A percentile compares a stretch with the other conserved stretches of the same genome.
Evolutionary conservation across 2,797 vertebrate genomes (phyloP).

Genomic region (Enteromius argenteus): DNA sequence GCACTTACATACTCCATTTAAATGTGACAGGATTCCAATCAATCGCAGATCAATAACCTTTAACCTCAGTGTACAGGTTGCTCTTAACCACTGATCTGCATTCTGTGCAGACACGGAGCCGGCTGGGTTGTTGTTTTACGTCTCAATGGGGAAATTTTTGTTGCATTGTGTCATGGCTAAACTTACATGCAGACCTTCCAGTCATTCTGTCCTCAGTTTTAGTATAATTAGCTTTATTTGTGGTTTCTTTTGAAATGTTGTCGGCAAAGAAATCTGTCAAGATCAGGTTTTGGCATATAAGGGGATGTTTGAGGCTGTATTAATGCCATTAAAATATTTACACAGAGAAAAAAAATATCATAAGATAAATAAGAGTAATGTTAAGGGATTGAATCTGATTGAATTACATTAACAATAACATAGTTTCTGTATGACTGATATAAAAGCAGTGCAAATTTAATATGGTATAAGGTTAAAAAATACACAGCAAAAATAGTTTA

Average conservation of each 20-base stretch:
- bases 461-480: background rate
- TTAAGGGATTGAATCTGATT: background rate
- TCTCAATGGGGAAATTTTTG: constrained; percentile 45
- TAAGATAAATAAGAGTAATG: background rate
- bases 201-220: constrained; percentile 34
- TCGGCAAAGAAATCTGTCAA: background rate
- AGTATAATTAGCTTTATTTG: constrained; percentile 50
- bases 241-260: constrained; percentile 50
- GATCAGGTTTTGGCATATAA: constrained; percentile 13
- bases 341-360: background rate
- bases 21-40: constrained; percentile 43
- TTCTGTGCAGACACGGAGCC: constrained; percentile 17
- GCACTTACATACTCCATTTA: constrained; percentile 51
- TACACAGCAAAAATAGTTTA: background rate
- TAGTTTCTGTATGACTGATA: background rate
- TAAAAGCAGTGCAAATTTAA: background rate
- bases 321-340: background rate
- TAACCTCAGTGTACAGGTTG: constrained; percentile 24
- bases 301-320: background rate
- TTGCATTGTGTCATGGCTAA: constrained; percentile 46
- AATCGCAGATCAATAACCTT: constrained; percentile 52
- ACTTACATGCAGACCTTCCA: constrained; percentile 30
- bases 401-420: background rate
- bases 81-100: constrained; percentile 38
- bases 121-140: constrained; percentile 15